Base-by-base conservation (phyloP, 2,888 invertebrate genomes). In the Caenorhabditis afra region DNA sequence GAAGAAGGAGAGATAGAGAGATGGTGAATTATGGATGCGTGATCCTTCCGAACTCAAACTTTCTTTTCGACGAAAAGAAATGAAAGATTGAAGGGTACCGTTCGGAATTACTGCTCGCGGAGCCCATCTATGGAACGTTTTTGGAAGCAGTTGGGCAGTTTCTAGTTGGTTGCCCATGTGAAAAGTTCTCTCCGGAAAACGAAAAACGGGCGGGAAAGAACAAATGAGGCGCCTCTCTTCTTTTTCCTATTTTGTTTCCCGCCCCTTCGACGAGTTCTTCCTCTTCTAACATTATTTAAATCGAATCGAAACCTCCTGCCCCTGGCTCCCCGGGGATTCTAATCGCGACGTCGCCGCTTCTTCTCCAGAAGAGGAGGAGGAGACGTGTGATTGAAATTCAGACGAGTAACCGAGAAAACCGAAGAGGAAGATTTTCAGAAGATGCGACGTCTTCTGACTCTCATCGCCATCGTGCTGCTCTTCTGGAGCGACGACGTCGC, bases 341-440 rank as follows among this genome's bases (percentile, higher is more conserved):
- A 52, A 52, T 52, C 52, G 29, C 29, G 29, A 29, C 29, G 29
- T 29, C 7, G 29, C 29, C 7, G 29, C 29, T 29, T 29, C 7
- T 29, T 29, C 29, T 29, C 29, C 29, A 3, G 29, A 29, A 29
- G 29, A 29, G 29, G 29, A 23, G 58, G 14, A 14, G 4, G 37
- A 8, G 3, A 52, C 23, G 23, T 50, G 50, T 52, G 44, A 64
- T 64, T 41, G 29, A 64, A 53, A 64, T 39, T 18, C 22, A 11
- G n/a, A 49, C 23, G 58, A 58, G 45, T 2, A 20, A n/a, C n/a
- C n/a, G n/a, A n/a, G n/a, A n/a, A n/a, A n/a, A n/a, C n/a, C n/a
- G n/a, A n/a, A n/a, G n/a, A n/a, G n/a, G n/a, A 44, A 58, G 41
- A 41, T 59, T 62, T 68, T 41, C 73, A 57, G 59, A 67, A 39